Evolutionary conservation across 2,888 invertebrate species (phyloP), one percentile per base, ranked within the genome.

Genomic region (Bruchidius siliquastri): DNA sequence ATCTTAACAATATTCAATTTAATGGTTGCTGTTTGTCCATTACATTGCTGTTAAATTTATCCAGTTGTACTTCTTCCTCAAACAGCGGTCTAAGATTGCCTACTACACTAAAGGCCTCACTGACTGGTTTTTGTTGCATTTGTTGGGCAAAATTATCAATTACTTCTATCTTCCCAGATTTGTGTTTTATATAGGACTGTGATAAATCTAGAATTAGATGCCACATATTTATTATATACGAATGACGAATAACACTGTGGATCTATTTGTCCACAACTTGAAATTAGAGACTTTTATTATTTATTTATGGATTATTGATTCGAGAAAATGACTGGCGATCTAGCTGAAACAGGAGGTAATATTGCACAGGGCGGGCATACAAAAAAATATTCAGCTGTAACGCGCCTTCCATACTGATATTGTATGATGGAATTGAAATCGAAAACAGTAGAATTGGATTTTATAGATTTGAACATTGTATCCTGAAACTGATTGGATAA

Each of bases 131-230:
- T 49, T 13, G 49, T 49, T 13, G 18, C 1, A 49, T 49, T 49
- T 49, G 49, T 3, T 49, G 49, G 49, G 49, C 49, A 49, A 49
- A 49, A 49, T 49, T 3, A 49, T 49, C 49, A 49, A 49, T 49
- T 49, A 49, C 49, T 13, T 49, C 1, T 18, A 68, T 68, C 71
- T 71, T 70, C 49, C 71, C 71, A 22, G 30, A 49, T n/a, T 21
- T 71, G 18, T 70, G 70, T 30, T 68, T 71, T 71, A 71, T 75
- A 78, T 77, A 77, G 73, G 76, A 77, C 77, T 78, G 78, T 77
- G 78, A 78, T 78, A 78, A 68, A 75, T 76, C 76, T 78, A 78
- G 78, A 76, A 72, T 72, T 78, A 78, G 78, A 78, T 78, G 77
- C 78, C 77, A 78, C 78, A 77, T 78, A 77, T 78, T 78, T 77